Conservation (phyloP, 2,888 invertebrate genomes). For the Antheraea assamensis region DNA sequence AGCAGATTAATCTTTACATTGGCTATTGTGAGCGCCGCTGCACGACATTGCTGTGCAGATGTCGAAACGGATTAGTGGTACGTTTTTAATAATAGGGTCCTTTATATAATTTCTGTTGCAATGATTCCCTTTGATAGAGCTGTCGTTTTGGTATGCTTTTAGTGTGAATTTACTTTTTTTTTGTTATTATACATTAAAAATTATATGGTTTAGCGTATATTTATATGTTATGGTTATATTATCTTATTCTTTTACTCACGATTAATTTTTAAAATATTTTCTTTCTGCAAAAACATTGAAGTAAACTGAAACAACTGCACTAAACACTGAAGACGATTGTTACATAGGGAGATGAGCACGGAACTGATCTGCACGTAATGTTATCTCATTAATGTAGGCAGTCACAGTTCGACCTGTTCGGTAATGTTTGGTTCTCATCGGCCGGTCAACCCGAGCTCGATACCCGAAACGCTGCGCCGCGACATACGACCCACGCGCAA, state of each 20-base stretch:
- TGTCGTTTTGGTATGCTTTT: slow-evolving; percentile 8
- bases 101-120: slow-evolving; percentile 13
- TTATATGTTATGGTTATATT: background rate
- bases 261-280: no score
- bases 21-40: slow-evolving; percentile 30
- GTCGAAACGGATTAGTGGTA: slow-evolving; percentile 16
- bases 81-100: slow-evolving; percentile 13
- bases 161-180: background rate
- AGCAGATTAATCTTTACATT: slow-evolving; percentile 45
- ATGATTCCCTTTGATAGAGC: background rate
- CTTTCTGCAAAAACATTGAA: no score
- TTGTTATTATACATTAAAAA: background rate
- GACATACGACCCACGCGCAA: no score
- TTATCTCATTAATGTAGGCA: no score
- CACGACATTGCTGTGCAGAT: slow-evolving; percentile 20
- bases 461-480: no score
- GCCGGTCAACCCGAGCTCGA: no score
- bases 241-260: background rate
- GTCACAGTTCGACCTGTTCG: no score
- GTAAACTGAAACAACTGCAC: no score
- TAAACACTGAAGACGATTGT: no score
- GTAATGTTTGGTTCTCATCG: no score
- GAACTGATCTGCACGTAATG: no score
- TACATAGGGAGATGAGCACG: no score
- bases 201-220: background rate